phyloP scores from a whole-genome alignment of 2,888 invertebrate genomes.

The Scaptomyza flava region DNA sequence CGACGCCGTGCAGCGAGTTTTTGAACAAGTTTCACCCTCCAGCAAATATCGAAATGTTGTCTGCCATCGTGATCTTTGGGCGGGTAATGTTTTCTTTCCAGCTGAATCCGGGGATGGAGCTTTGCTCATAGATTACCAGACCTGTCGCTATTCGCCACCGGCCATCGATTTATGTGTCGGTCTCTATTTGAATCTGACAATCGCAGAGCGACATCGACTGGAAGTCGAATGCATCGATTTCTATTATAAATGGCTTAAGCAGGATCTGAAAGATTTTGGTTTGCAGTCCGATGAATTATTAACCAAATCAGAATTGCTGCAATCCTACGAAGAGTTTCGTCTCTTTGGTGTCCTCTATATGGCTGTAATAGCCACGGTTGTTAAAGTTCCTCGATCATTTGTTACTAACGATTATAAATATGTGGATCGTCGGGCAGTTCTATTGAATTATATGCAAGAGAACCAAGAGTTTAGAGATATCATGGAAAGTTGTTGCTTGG shows the following conservation, averaged over 20 bases:
- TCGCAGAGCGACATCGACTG: slow-evolving; percentile 17
- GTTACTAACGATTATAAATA: slow-evolving; percentile 74
- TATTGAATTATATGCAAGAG: slow-evolving; percentile 51
- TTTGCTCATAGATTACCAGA: slow-evolving; percentile 82
- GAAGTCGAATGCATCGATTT: slow-evolving; percentile 60
- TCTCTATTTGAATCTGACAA: slow-evolving; percentile 76
- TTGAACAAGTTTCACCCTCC: slow-evolving; percentile 75
- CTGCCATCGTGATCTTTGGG: slow-evolving; percentile 84
- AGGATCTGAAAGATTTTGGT: slow-evolving; percentile 71
- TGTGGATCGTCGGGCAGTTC: slow-evolving; percentile 46
- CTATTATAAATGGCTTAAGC: slow-evolving; percentile 72
- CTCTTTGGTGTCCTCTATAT: slow-evolving; percentile 71
- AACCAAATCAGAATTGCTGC: slow-evolving; percentile 51
- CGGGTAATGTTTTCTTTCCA: slow-evolving; percentile 81
- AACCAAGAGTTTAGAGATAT: slow-evolving; percentile 42
- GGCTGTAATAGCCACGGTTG: slow-evolving; percentile 64
- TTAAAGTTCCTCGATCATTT: slow-evolving; percentile 66
- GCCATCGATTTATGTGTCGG: slow-evolving; percentile 79
- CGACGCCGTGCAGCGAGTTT: slow-evolving; percentile 59
- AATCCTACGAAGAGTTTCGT: slow-evolving; percentile 74
- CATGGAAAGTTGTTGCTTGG: slow-evolving; percentile 54
- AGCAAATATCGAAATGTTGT: slow-evolving; percentile 84
- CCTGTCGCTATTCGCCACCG: slow-evolving; percentile 80
- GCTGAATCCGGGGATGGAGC: slow-evolving; percentile 34
- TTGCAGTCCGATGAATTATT: slow-evolving; percentile 52